Evolutionary conservation across 2,113 vertebrate species (phyloP), one percentile per base, ranked within the genome.

Genomic region (Prochilodus magdalenae): DNA sequence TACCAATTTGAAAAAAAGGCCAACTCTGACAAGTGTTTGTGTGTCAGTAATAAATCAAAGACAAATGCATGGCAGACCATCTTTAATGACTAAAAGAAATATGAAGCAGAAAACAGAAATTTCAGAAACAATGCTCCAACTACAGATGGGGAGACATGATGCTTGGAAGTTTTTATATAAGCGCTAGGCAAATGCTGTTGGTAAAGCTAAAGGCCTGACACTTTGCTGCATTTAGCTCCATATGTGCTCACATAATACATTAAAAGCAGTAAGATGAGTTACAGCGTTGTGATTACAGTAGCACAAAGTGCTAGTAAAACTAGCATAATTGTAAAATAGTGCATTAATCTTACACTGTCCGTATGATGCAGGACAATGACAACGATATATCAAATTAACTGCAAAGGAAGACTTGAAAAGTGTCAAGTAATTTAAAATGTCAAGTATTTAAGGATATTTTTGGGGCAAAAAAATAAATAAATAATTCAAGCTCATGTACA

Each of bases 361-460:
- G 12, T 65, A 20, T 65, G 18, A 16, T 16, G 7, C 7, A 40
- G 6, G 16, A 40, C 36, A 8, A 22, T 66, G 8, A 66, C 13
- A 51, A 51, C 13, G 30, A 65, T 33, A 66, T 20, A 36, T 20
- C 65, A 67, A 36, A 22, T 36, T 18, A 1, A 30, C 18, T 67
- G 65, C 10, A 36, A 30, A 36, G 20, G 30, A 67, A 20, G 27
- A 67, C 30, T 40, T 57, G 22, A 66, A 8, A 67, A 36, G 33
- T 67, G 30, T 67, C 29, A 67, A 22, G 20, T 33, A 67, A 22
- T 36, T 22, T 33, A 65, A 36, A 67, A 67, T 67, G 33, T 67
- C 65, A 67, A 67, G 65, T 67, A 67, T 67, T 67, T 10, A 67
- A 65, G 62, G 27, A 65, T 65, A 65, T 67, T 67, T n/a, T 67